Evolutionary conservation across 2,113 vertebrate species (phyloP), one percentile per base, ranked within the genome.

Genomic region (Eulemur macaco): DNA sequence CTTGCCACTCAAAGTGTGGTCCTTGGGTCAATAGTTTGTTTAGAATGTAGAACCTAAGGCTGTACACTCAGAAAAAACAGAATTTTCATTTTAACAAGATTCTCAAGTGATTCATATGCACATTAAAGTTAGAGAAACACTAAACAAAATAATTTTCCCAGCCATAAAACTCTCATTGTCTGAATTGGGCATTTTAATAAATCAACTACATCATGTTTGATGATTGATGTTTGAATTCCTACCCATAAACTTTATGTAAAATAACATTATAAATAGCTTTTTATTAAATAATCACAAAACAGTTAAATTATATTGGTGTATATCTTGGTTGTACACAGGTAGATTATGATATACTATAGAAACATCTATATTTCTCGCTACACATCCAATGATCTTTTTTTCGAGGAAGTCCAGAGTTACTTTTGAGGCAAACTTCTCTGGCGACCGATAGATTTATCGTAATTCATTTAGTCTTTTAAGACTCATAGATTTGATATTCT

Each of bases 341-440:
- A 69, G 83, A 47, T n/a, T 63, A 60, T 91, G 93, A 88, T 76
- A 47, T 13, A 11, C n/a, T 92, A 0, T 29, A 89, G 81, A 91
- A 97, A 87, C 34, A 83, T 37, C n/a, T 82, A 0, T 6, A 87
- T 8, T 45, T 58, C 64, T 88, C 92, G 42, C 42, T 96, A 0
- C 45, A 66, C 11, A 97, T 89, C 39, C 91, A 58, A 66, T 47
- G 34, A 34, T 12, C 34, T 15, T 96, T 84, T 47, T 73, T 84
- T 94, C 71, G 14, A n/a, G 73, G 88, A 96, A 58, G 13, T 85
- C 96, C 64, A 91, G 15, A 91, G 89, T 96, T 96, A 97, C 66
- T 42, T 96, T 94, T 85, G 21, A 84, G 56, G 29, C 18, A 74
- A 93, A 90, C 50, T 96, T 83, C 80, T 56, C 37, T 52, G 58